Base-by-base conservation (phyloP, 1,140 invertebrate species). In the Drosophila mauritiana region DNA sequence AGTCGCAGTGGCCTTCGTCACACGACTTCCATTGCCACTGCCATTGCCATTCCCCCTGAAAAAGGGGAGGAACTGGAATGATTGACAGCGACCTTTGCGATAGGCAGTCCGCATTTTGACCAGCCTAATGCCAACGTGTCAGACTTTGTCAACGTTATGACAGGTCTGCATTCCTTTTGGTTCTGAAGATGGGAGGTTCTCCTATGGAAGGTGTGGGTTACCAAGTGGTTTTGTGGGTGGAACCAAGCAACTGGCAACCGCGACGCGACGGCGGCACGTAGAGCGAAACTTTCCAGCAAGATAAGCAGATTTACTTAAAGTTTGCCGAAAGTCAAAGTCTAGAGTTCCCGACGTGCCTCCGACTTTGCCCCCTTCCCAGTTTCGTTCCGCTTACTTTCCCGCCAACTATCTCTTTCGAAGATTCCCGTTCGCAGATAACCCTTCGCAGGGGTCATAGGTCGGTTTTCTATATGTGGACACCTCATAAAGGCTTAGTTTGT, bases 291-390 rank as follows among this genome's bases (percentile, higher is more conserved):
- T 86, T 76, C 46, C 43, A 85, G 74, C 83, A 86, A 86, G 83
- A 88, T 88, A 88, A 88, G 80, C 84, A 88, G 84, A 88, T 88
- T 89, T 89, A 83, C 84, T 89, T 84, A 70, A 88, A 88, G 80
- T 88, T 88, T 76, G 46, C 42, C 42, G 51, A 72, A 72, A 72
- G 65, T 72, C 78, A 82, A 86, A 78, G 68, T 86, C 82, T 76
- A 75, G 67, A 68, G 73, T 77, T 80, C 76, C 37, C 80, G 84
- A 89, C 79, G 80, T 80, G 85, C 72, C 63, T 10, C 64, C 53
- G 73, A 57, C 61, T 43, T 45, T 64, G 52, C 31, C 22, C 49
- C 4, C 12, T 34, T 54, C 31, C 15, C 12, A 13, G 34, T 52
- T n/a, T 5, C 22, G 25, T 5, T 63, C 11, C 37, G 27, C 51